These are phyloP conservation scores for Cossypha dichroa DNA, from an alignment of 2,797 vertebrate species.

Conservation along the genomic window DNA sequence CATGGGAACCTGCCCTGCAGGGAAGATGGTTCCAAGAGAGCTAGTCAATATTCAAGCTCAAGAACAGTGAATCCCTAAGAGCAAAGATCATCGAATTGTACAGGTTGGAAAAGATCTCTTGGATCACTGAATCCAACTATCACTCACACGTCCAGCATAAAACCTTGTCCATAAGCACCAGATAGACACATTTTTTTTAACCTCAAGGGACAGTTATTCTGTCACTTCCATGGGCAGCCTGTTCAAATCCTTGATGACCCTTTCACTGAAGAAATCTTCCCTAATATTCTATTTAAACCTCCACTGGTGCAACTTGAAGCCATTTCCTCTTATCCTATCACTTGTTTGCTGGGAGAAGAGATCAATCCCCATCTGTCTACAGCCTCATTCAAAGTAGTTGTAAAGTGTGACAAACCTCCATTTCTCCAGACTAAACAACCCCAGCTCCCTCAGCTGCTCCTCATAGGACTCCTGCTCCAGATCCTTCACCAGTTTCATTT, in stretches of 20 bases:
- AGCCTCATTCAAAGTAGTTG: neutral
- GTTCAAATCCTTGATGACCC: neutral
- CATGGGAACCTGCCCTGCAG: fast-evolving
- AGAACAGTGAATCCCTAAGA: neutral
- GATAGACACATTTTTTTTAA: neutral
- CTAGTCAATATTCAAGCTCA: neutral
- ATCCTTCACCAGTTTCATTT: neutral
- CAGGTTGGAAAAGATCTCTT: neutral
- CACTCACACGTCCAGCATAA: neutral
- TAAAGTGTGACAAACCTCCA: neutral
- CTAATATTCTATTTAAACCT: neutral
- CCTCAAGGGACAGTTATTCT: neutral
- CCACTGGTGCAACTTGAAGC: neutral
- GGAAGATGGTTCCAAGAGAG: neutral
- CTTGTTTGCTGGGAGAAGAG: neutral
- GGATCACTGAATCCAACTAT: neutral
- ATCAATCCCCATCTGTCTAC: neutral
- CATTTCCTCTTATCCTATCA: neutral
- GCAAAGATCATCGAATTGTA: neutral
- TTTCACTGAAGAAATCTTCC: neutral
- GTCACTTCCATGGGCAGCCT: neutral
- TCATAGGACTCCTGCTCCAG: neutral
- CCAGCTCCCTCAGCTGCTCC: neutral
- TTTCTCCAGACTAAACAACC: neutral
- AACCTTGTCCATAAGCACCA: neutral